Conservation (phyloP, 2,113 vertebrate genomes). For the Dicentrarchus labrax region DNA sequence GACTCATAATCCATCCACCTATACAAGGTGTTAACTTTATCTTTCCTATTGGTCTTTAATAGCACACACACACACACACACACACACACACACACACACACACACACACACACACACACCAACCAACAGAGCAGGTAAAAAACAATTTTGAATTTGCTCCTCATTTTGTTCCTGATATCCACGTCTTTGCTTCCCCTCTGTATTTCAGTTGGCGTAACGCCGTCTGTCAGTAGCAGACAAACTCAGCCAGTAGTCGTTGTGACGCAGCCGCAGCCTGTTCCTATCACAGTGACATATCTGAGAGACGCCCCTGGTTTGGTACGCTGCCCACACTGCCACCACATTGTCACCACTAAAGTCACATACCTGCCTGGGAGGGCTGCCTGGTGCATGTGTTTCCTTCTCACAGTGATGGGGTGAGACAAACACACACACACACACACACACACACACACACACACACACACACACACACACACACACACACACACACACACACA, state of each 20-base stretch:
- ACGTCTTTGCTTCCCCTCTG: background rate
- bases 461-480: background rate
- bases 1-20: conserved; percentile 23
- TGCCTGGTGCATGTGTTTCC: conserved; percentile 56
- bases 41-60: background rate
- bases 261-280: conserved; percentile 44
- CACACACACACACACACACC: background rate
- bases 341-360: conserved; percentile 54
- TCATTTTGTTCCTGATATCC: background rate
- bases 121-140: no score
- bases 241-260: background rate
- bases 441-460: no score
- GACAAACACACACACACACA: background rate
- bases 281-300: conserved; percentile 17
- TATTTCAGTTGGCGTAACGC: conserved; percentile 21
- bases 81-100: background rate
- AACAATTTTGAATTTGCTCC: background rate
- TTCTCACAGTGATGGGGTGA: conserved; percentile 61
- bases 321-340: conserved; percentile 59
- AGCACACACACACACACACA: background rate
- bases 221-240: background rate
- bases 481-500: background rate
- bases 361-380: background rate
- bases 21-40: conserved; percentile 51
- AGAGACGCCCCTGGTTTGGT: conserved; percentile 35